Conservation (phyloP, 2,888 invertebrate genomes). For the Crematogaster levior region DNA sequence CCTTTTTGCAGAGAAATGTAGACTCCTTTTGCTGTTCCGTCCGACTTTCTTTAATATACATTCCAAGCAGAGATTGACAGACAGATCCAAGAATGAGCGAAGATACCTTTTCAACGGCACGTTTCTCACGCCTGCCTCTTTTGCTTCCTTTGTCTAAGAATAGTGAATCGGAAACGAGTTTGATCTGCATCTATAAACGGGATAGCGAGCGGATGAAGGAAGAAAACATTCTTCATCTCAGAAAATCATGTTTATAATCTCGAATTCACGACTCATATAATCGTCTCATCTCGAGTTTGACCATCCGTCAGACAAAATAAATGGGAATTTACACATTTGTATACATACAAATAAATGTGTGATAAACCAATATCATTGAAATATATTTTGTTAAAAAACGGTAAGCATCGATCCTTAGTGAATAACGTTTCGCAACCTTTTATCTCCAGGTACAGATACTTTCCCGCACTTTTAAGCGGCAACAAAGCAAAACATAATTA, state of each 20-base stretch:
- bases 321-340: neutral
- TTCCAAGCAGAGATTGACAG: constrained; percentile 51
- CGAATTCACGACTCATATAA: neutral
- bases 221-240: neutral
- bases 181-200: constrained; percentile 4
- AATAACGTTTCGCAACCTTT: neutral
- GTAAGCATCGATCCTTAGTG: neutral
- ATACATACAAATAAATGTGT: neutral
- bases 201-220: neutral
- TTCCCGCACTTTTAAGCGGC: constrained; percentile 21
- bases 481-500: constrained; percentile 58
- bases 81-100: constrained; percentile 27
- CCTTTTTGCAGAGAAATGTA: neutral
- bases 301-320: neutral
- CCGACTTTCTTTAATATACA: constrained; percentile 31
- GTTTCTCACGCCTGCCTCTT: neutral
- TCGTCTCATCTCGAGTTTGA: neutral
- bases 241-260: neutral
- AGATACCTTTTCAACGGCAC: neutral
- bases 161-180: constrained; percentile 4
- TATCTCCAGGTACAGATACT: neutral
- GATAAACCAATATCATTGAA: neutral
- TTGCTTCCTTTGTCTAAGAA: neutral
- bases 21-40: neutral
- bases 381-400: neutral